Conservation (phyloP, 1,140 invertebrate species). For the Drosophila tani region DNA sequence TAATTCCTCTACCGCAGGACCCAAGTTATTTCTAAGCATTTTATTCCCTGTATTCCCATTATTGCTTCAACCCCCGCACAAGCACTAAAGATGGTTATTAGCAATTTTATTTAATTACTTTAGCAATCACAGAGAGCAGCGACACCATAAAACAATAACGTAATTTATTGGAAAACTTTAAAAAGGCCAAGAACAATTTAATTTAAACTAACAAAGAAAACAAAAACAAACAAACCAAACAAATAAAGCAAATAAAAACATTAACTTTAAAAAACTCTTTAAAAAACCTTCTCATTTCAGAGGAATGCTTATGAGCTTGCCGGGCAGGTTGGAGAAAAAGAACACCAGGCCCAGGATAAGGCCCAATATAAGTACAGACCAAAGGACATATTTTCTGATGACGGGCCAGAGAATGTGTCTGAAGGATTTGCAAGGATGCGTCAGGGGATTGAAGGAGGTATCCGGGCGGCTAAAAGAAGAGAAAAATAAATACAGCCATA, state of each 20-base stretch:
- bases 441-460: conserved; percentile 88
- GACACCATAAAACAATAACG: conserved; percentile 8
- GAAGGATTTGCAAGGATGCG: conserved; percentile 87
- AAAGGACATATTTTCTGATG: conserved; percentile 83
- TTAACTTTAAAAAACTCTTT: neutral
- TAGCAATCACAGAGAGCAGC: neutral
- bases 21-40: neutral
- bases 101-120: conserved; percentile 60
- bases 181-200: conserved; percentile 19
- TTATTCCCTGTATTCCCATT: neutral
- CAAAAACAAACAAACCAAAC: neutral
- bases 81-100: conserved; percentile 35
- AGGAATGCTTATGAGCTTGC: conserved; percentile 45
- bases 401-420: conserved; percentile 86
- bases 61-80: conserved; percentile 11
- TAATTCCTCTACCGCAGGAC: neutral
- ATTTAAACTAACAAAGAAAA: conserved; percentile 23
- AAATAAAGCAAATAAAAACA: neutral
- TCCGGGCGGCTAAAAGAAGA: conserved; percentile 86
- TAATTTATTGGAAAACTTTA: conserved; percentile 45
- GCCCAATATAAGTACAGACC: conserved; percentile 25
- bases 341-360: conserved; percentile 38
- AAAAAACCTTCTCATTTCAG: conserved; percentile 24
- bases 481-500: too few relatives aligned
- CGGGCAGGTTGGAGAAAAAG: conserved; percentile 53